These are phyloP conservation scores for Lophius piscatorius DNA, from an alignment of 2,113 vertebrate species.

Conservation along the genomic window DNA sequence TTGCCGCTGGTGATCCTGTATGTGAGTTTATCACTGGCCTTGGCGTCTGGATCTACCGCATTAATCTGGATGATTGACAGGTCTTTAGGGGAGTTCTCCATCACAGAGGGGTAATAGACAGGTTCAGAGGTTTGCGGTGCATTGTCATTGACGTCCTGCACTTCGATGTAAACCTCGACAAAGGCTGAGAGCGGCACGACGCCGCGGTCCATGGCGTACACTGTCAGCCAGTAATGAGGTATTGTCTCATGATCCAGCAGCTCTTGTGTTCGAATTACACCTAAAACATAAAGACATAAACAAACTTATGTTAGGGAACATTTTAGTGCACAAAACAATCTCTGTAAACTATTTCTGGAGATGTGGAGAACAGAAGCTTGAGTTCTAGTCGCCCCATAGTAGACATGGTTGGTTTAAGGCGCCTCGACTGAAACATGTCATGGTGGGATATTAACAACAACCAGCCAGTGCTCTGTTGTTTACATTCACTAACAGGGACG, in stretches of 20 bases:
- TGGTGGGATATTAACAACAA: constrained; percentile 53
- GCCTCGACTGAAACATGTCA: constrained; percentile 42
- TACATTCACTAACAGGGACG: constrained; percentile 43
- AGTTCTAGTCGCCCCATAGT: constrained; percentile 21
- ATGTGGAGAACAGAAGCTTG: constrained; percentile 10
- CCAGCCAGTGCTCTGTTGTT: constrained; percentile 42
- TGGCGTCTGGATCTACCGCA: constrained; percentile 91
- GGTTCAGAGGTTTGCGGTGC: constrained; percentile 93
- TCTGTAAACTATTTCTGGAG: constrained; percentile 19
- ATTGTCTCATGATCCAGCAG: constrained; percentile 90
- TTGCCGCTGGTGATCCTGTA: constrained; percentile 97
- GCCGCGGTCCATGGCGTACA: constrained; percentile 92
- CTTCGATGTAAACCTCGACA: constrained; percentile 91
- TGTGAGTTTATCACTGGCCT: constrained; percentile 87
- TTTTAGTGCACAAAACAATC: constrained; percentile 20
- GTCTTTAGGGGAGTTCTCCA: constrained; percentile 97
- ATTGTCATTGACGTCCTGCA: constrained; percentile 97
- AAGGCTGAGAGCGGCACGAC: constrained; percentile 92
- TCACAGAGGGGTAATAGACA: constrained; percentile 92
- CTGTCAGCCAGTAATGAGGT: constrained; percentile 94
- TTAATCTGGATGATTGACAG: constrained; percentile 92
- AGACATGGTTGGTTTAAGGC: constrained; percentile 3
- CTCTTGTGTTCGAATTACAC: constrained; percentile 90
- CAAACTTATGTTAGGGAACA: too few relatives aligned
- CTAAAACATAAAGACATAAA: constrained; percentile 57